Percentiles rank a stretch among this genome's conserved stretches.
Conservation (phyloP, 2,797 vertebrate genomes). For the Anolis apletophallus region DNA sequence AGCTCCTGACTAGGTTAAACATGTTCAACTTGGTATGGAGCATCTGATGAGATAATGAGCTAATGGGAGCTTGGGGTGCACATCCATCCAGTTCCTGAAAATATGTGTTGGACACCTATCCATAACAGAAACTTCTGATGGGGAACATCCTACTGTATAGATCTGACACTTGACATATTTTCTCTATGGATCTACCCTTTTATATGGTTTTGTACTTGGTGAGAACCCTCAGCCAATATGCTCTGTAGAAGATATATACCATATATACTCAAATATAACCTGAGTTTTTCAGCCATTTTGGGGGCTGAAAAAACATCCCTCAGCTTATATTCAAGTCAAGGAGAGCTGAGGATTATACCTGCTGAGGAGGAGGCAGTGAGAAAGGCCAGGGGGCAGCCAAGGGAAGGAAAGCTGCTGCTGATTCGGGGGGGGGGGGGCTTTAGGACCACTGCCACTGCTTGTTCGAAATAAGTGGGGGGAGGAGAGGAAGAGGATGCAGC, state of each 20-base stretch:
- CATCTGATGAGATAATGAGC: constrained; percentile 3
- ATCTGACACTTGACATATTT: background rate
- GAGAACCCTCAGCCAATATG: background rate
- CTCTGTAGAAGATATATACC: background rate
- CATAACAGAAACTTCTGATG: background rate
- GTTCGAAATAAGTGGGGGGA: no score
- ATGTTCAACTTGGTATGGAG: constrained; percentile 64
- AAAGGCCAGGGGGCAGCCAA: no score
- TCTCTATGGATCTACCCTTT: background rate
- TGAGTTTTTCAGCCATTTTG: no score
- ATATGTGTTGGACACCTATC: background rate
- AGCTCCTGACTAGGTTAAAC: constrained; percentile 77
- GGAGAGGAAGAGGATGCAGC: no score
- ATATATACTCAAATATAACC: no score
- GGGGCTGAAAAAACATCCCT: no score
- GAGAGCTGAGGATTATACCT: no score
- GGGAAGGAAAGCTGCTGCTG: no score
- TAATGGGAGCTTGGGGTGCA: background rate
- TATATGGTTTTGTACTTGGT: background rate
- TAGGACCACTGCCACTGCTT: no score
- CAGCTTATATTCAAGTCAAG: no score
- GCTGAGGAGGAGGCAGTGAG: no score
- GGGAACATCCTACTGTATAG: background rate
- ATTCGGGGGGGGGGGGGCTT: no score
- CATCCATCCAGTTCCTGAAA: background rate